Evolutionary conservation across 2,113 vertebrate species (phyloP), one percentile per base, ranked within the genome.

Genomic region (Triplophysa siluroides): DNA sequence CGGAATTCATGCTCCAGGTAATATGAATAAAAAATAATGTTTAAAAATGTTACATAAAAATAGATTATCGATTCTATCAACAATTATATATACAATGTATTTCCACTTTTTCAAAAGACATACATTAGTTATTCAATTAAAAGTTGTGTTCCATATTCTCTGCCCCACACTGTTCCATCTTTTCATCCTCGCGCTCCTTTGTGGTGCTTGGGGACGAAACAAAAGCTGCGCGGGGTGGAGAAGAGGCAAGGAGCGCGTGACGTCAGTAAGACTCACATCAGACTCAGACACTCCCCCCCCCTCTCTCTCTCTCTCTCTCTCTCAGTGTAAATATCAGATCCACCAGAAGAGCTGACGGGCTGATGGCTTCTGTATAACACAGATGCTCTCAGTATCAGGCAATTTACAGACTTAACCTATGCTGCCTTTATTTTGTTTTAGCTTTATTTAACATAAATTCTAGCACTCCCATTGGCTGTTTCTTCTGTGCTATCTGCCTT

Each of bases 211-310:
- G 64, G 45, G 70, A 67, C 33, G 60, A 72, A 70, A 87, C 84
- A 86, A 87, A 83, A 84, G 86, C 65, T 69, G 74, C 45, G 52
- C 78, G n/a, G 26, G 80, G 68, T 54, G 79, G 83, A 63, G 56
- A 41, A 83, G 78, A 69, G 67, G 73, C 74, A 52, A 70, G 47
- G 67, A 64, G 18, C 47, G 43, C 60, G 58, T 93, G 92, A 93
- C 91, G 91, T 93, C 91, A 90, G 79, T 50, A 62, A 65, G 87
- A 89, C 91, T 89, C 91, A 26, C 56, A 19, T 65, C 14, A n/a
- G n/a, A n/a, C n/a, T n/a, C n/a, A n/a, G n/a, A n/a, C n/a, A 3
- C 41, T 13, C 73, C 24, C 54, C 19, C 60, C 26, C 68, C 64
- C 24, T 64, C 43, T 58, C 54, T 69, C 38, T 18, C 24, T 52